Evolutionary conservation across 2,113 vertebrate species (phyloP).

Genomic region (Hylia prasina): DNA sequence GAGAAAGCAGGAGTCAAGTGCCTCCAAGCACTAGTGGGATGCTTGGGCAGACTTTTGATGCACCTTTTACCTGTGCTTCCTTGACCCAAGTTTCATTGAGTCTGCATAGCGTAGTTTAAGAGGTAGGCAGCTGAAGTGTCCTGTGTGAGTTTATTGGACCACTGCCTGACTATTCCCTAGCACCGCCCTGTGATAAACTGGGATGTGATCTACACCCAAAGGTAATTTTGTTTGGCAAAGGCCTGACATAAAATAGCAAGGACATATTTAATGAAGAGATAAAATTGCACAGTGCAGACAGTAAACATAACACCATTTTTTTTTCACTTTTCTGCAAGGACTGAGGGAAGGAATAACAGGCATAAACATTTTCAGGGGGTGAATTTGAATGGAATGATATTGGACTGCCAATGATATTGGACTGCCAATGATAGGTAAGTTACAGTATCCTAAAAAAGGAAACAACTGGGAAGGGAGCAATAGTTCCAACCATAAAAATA

Average conservation of each 20-base stretch:
- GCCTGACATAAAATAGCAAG: background rate
- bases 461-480: background rate
- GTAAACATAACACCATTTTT: background rate
- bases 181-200: background rate
- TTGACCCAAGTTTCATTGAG: background rate
- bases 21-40: background rate
- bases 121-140: background rate
- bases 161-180: background rate
- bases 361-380: background rate
- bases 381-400: background rate
- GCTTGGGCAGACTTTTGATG: background rate
- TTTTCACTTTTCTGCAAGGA: background rate
- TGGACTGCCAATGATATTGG: accelerated
- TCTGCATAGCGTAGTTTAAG: background rate
- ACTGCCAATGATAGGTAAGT: background rate
- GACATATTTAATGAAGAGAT: background rate
- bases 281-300: background rate
- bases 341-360: background rate
- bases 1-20: background rate
- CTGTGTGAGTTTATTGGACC: background rate
- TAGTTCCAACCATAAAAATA: background rate
- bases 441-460: background rate
- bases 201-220: background rate
- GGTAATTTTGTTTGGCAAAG: background rate
- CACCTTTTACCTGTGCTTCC: background rate